Base-by-base conservation (phyloP, 2,888 invertebrate species). In the Mimumesa dahlbomi region DNA sequence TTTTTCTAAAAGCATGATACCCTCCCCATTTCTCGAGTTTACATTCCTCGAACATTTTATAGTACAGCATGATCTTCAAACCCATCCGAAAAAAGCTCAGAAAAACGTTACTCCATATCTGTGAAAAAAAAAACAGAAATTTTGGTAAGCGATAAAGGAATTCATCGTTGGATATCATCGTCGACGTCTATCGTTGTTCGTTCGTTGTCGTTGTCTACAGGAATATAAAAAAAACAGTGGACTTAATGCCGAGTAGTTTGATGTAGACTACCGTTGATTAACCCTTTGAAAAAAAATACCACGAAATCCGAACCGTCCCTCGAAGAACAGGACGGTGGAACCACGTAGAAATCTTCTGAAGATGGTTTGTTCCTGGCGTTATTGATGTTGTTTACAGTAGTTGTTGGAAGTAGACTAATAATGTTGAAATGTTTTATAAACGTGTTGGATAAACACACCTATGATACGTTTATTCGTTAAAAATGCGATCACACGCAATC, bases 321-420 rank as follows among this genome's bases (percentile, higher is more conserved):
- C 19, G 31, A 69, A 13, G 43, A 69, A 77, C 75, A 40, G 66
- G 79, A 64, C 66, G 42, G 77, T 69, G 45, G 11, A 38, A 42
- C 16, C 7, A 36, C 14, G 34, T 46, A 57, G 38, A 36, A 31
- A 43, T 34, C 14, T 4, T 38, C 6, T 49, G 48, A 40, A 52
- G n/a, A 6, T 68, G 43, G 25, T 64, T 68, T 62, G 29, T 43
- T 29, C 7, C 36, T 69, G 29, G 42, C 21, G 31, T 40, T 25
- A 57, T 63, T 58, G 43, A 42, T 38, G 36, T 3, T 57, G 19
- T 48, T 56, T 36, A n/a, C 50, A 65, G 57, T 68, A 56, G 45
- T 75, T 49, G 38, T 59, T 70, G 56, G 21, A 61, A 66, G 75
- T 79, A 75, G 62, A 79, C 77, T 79, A 79, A 79, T 73, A 72